A percentile compares a stretch with the other conserved stretches of the same genome.
Conservation (phyloP, 2,113 vertebrate species). For the Phodopus roborovskii region DNA sequence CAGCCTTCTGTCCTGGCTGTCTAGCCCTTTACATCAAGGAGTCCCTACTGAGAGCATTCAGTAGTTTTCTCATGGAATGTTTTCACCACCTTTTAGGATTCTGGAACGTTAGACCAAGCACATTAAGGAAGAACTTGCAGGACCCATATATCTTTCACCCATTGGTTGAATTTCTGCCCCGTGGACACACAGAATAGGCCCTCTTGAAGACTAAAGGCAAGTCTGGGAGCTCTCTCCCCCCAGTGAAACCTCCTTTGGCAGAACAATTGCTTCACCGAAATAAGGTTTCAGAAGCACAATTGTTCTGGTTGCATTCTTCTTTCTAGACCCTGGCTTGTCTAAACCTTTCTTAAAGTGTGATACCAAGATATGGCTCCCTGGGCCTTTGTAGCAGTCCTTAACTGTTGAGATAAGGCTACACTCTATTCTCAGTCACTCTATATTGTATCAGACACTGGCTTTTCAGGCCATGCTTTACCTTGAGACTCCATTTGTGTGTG, state of each 20-base stretch:
- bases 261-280: background rate
- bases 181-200: background rate
- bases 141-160: background rate
- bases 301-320: background rate
- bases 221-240: background rate
- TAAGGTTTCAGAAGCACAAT: background rate
- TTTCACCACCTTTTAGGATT: background rate
- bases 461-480: background rate
- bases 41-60: background rate
- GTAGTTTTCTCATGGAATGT: background rate
- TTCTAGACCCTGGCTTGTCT: constrained; percentile 16
- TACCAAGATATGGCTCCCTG: background rate
- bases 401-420: background rate
- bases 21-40: background rate
- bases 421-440: background rate
- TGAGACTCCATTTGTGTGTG: background rate
- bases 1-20: background rate
- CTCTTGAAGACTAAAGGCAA: constrained; percentile 34
- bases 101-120: background rate
- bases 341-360: constrained; percentile 6
- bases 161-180: background rate
- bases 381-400: background rate
- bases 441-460: background rate
- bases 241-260: background rate
- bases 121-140: background rate